Evolutionary conservation across 2,113 vertebrate species (phyloP), one percentile per base, ranked within the genome.

Genomic region (Cinclus mexicanus): DNA sequence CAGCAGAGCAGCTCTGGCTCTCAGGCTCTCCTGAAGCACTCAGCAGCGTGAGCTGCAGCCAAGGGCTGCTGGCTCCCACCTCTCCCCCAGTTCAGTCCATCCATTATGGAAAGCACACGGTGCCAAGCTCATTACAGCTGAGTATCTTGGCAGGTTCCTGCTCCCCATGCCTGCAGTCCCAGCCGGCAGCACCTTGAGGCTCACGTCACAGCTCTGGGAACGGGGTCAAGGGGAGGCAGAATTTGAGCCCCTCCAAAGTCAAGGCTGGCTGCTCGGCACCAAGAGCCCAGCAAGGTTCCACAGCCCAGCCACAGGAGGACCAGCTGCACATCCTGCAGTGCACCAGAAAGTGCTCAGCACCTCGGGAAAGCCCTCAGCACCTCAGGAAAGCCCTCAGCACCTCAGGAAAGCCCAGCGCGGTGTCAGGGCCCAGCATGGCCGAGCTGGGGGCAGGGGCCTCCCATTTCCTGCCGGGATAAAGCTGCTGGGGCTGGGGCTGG

Each of bases 161-260:
- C 63, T 76, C 49, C 44, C 53, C 74, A 82, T 10, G 55, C 31
- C 14, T 3, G 8, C 7, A 28, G 68, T 11, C 49, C 75, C 1
- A 0, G 53, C 31, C 4, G 7, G 26, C 39, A 61, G 65, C 9
- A 2, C 37, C 67, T 8, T 1, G 19, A 14, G 4, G 4, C 20
- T 77, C 31, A 13, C 1, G 3, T 2, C 41, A 13, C 1, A 0
- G 29, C 41, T 1, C 41, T 4, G 22, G 2, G 0, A 4, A 44
- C 52, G 0, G 4, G 33, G 5, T 5, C 21, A 19, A 10, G 18
- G 20, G 22, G 21, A 65, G 37, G n/a, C 25, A 5, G 11, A 65
- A 33, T 2, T 9, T 9, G 37, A 82, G 55, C 17, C 44, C 49
- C 83, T 47, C 61, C 23, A 2, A 50, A 53, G 41, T 0, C 28